Conservation (phyloP, 1,140 invertebrate genomes). For the Goniozus legneri region DNA sequence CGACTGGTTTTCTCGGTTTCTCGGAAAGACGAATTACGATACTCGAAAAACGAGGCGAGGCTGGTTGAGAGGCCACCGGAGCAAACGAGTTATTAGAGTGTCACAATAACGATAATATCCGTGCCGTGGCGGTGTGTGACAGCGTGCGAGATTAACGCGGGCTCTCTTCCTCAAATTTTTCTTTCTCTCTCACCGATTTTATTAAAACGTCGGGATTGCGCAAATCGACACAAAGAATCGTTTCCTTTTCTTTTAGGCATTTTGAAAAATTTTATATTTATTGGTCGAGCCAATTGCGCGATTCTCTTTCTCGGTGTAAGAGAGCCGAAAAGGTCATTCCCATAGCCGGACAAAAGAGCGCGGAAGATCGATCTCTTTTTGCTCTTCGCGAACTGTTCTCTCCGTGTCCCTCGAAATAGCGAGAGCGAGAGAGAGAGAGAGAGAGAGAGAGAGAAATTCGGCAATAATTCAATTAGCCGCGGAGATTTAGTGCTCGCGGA, state of each 20-base stretch:
- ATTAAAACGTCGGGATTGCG: too few relatives aligned
- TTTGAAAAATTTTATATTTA: too few relatives aligned
- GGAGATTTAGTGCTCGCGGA: constrained; percentile 40
- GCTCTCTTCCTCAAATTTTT: neutral
- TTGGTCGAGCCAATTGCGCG: too few relatives aligned
- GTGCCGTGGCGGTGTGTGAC: constrained; percentile 17
- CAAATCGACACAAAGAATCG: too few relatives aligned
- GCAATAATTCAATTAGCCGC: constrained; percentile 48
- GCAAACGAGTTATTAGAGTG: constrained; percentile 21
- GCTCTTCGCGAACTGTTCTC: too few relatives aligned
- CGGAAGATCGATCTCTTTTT: neutral
- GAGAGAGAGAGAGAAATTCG: constrained; percentile 23
- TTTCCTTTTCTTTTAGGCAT: too few relatives aligned
- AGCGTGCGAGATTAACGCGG: constrained; percentile 18
- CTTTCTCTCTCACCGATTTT: neutral
- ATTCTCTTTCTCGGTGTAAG: neutral
- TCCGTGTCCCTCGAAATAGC: too few relatives aligned
- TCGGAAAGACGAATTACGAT: constrained; percentile 28
- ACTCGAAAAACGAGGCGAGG: constrained; percentile 6
- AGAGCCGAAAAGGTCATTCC: constrained; percentile 10
- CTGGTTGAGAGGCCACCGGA: too few relatives aligned
- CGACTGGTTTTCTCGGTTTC: constrained; percentile 21
- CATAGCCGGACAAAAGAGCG: constrained; percentile 10
- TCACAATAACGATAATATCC: constrained; percentile 32
- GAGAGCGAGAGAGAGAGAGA: neutral